phyloP scores from a whole-genome alignment of 2,888 invertebrate genomes.

The Athrips mouffetella region DNA sequence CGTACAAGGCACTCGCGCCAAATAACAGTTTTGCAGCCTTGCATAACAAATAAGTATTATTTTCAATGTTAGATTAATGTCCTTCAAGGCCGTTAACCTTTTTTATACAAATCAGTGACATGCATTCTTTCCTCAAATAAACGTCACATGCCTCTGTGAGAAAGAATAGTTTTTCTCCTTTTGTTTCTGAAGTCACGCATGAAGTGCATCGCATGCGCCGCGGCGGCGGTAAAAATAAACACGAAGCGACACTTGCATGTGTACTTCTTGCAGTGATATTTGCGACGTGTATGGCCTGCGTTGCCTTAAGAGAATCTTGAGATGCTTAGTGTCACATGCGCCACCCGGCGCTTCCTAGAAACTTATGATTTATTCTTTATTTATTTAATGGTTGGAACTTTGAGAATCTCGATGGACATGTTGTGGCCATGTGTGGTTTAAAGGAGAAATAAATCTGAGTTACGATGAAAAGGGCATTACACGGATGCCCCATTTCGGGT shows the following conservation, averaged over 20 bases:
- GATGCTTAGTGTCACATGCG: neutral
- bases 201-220: neutral
- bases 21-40: no score
- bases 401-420: slow-evolving; percentile 34
- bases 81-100: no score
- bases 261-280: neutral
- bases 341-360: slow-evolving; percentile 42
- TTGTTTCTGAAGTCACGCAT: neutral
- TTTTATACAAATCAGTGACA: no score
- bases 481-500: no score
- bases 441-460: neutral
- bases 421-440: slow-evolving; percentile 38
- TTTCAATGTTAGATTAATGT: no score
- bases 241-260: neutral
- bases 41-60: no score
- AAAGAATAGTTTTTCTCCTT: neutral
- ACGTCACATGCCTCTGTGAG: neutral
- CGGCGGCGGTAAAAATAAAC: neutral
- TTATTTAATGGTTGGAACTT: slow-evolving; percentile 2
- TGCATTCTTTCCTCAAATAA: neutral
- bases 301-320: neutral
- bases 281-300: neutral
- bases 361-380: slow-evolving; percentile 41
- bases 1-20: no score
- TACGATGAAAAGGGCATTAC: neutral